phyloP scores from a whole-genome alignment of 53 echinoderm and acorn worm genomes.

The Hippasteria phrygiana region DNA sequence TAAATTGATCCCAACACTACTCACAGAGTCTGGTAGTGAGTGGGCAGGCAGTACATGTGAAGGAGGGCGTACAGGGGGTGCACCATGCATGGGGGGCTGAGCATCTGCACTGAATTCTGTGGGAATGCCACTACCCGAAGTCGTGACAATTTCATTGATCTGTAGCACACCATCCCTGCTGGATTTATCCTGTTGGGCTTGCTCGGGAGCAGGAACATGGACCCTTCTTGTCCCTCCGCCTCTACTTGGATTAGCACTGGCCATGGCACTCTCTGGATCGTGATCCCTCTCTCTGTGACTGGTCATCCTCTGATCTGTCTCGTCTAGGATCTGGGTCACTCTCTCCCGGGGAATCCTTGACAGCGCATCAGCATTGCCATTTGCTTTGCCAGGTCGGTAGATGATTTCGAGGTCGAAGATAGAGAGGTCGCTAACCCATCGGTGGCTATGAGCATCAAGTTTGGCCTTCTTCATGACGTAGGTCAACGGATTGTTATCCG shows the following conservation, averaged over 20 bases:
- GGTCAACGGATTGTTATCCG: constrained; percentile 65
- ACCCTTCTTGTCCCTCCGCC: neutral
- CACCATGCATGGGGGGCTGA: too few species aligned
- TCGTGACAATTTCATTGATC: neutral
- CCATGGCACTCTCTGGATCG: neutral
- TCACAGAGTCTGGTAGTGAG: neutral
- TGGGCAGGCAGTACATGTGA: too few species aligned
- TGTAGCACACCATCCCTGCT: too few species aligned
- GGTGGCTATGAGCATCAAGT: constrained; percentile 57
- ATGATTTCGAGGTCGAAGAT: constrained; percentile 53
- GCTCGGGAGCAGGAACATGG: neutral
- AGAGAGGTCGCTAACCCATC: constrained; percentile 67
- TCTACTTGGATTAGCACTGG: neutral
- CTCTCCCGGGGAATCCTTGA: constrained; percentile 43
- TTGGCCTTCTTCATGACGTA: constrained; percentile 68
- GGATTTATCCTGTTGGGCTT: neutral
- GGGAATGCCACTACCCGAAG: neutral
- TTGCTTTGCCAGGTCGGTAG: constrained; percentile 56
- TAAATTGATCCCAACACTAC: neutral
- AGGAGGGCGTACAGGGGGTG: too few species aligned
- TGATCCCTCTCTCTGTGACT: neutral
- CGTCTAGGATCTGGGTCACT: constrained; percentile 33
- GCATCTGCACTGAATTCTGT: neutral
- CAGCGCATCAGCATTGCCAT: constrained; percentile 59
- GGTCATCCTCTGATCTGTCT: neutral